Percentiles rank a stretch among this genome's conserved stretches.
These are phyloP conservation scores for Plemyria rubiginata DNA, from an alignment of 2,888 invertebrate genomes.

Conservation along the genomic window DNA sequence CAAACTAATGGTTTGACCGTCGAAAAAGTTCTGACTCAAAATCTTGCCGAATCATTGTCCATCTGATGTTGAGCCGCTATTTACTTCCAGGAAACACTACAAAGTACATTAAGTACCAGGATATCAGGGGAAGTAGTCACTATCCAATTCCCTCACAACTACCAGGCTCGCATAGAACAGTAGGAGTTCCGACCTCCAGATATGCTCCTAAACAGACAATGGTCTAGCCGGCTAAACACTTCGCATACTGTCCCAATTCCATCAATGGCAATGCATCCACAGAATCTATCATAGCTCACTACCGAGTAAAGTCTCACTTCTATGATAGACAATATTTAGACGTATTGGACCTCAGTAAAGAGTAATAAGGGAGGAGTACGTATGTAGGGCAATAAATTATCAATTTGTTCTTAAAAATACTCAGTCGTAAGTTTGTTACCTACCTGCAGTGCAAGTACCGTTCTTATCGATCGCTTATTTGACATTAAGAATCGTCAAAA, in stretches of 20 bases:
- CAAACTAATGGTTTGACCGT: too few species aligned
- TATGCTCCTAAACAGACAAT: slow-evolving; percentile 2
- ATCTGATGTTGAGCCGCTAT: too few species aligned
- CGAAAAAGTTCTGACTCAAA: too few species aligned
- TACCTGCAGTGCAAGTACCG: too few species aligned
- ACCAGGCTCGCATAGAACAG: slow-evolving; percentile 40
- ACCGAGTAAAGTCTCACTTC: slow-evolving; percentile 7
- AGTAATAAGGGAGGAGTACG: too few species aligned
- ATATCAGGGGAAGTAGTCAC: slow-evolving; percentile 1
- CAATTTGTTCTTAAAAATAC: too few species aligned
- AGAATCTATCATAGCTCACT: neutral
- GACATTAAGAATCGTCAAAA: too few species aligned
- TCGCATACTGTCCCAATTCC: slow-evolving; percentile 61
- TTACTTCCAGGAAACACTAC: neutral
- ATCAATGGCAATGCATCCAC: slow-evolving; percentile 48
- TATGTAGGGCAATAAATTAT: too few species aligned
- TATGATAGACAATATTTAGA: neutral
- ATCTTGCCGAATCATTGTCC: too few species aligned
- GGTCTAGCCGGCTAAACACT: slow-evolving; percentile 18
- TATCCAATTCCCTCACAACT: slow-evolving; percentile 46
- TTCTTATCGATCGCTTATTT: too few species aligned
- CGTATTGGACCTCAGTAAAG: too few species aligned
- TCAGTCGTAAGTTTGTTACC: too few species aligned
- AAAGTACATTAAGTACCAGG: slow-evolving; percentile 4
- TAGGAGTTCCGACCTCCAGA: slow-evolving; percentile 16